Percentiles rank a stretch among this genome's conserved stretches.
phyloP scores from a whole-genome alignment of 2,888 invertebrate species.

The Trissolcus brochymenae region DNA sequence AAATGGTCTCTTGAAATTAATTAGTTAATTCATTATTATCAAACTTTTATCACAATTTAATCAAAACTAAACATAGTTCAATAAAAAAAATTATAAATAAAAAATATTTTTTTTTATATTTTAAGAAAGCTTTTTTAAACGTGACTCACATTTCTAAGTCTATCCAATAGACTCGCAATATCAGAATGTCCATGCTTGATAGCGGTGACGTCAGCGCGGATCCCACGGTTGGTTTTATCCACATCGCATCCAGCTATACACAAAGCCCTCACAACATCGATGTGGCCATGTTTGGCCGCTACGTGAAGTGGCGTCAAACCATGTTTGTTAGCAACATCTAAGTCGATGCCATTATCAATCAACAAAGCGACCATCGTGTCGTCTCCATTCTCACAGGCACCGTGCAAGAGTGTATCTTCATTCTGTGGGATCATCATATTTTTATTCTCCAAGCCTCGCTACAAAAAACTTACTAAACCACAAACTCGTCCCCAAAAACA shows the following conservation, averaged over 20 bases:
- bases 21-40: too few relatives aligned
- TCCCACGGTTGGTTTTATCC: slow-evolving; percentile 82
- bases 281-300: slow-evolving; percentile 84
- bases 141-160: slow-evolving; percentile 79
- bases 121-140: too few relatives aligned
- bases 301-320: slow-evolving; percentile 83
- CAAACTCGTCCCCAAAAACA: too few relatives aligned
- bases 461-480: too few relatives aligned
- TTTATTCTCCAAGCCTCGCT: not conserved
- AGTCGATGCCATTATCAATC: slow-evolving; percentile 73
- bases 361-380: slow-evolving; percentile 71
- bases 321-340: slow-evolving; percentile 81
- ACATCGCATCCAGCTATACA: slow-evolving; percentile 85
- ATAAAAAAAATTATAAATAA: too few relatives aligned
- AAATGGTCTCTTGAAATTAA: too few relatives aligned
- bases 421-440: slow-evolving; percentile 74
- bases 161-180: slow-evolving; percentile 82
- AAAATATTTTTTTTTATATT: slow-evolving; percentile 2
- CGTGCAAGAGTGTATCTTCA: slow-evolving; percentile 81
- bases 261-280: slow-evolving; percentile 82
- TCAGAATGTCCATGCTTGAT: slow-evolving; percentile 84
- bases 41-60: too few relatives aligned
- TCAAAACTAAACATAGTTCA: too few relatives aligned
- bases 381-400: slow-evolving; percentile 77
- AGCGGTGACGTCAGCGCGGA: slow-evolving; percentile 87